Evolutionary conservation across 2,113 vertebrate species (phyloP), one percentile per base, ranked within the genome.

Genomic region (Oxyruncus cristatus): DNA sequence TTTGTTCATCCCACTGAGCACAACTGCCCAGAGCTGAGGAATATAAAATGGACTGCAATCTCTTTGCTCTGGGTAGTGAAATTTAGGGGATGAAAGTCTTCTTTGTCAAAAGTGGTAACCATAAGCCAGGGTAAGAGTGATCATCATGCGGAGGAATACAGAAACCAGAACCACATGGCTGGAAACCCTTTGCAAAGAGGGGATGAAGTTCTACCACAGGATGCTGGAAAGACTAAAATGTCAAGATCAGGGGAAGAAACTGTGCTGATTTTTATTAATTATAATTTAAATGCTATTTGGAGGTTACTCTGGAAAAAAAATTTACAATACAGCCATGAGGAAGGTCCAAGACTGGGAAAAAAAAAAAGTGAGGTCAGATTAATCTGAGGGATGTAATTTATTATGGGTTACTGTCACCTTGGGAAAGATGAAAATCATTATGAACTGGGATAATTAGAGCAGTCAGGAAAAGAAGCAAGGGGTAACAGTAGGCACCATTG

Each of bases 311-410:
- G 33, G 21, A 33, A 88, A 30, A 80, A 92, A 83, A 13, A 22
- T 66, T 93, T 73, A 73, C 13, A 68, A 47, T 6, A 81, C 4
- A 90, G n/a, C 10, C 49, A 33, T 35, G 46, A 85, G 33, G 41
- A 94, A 92, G 52, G 27, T 50, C 26, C 62, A 62, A 46, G 20
- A 62, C 28, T n/a, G 26, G n/a, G n/a, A n/a, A 37, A 83, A 79
- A 76, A 75, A 76, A 12, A 15, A 30, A 28, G 12, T 12, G 42
- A 81, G 71, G 30, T 22, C 21, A 66, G 22, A 56, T 37, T 26
- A 91, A 61, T 65, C 32, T 72, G 20, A 89, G 16, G 35, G 52
- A 82, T 76, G 22, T n/a, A 46, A 86, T 84, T 90, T 79, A 82
- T 85, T 77, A 39, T 3, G 15, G 23, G 9, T 77, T 92, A 77